Base-by-base conservation (phyloP, 2,797 vertebrate species). In the Paedocypris micromegethes region DNA sequence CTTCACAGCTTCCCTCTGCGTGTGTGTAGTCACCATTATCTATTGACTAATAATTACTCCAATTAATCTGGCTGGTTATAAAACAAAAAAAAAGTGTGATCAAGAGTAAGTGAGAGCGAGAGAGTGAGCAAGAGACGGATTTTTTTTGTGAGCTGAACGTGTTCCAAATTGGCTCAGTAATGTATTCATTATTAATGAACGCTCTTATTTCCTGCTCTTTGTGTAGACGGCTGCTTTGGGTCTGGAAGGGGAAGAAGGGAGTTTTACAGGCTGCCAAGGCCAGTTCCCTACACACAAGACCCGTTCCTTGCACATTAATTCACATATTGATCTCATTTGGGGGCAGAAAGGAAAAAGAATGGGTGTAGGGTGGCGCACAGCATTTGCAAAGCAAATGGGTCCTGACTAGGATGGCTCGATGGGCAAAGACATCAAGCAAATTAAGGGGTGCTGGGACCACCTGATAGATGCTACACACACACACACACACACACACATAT, bases 291-390 rank as follows among this genome's bases (percentile, higher is more conserved):
- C 77, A 68, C 77, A 80, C 80, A 78, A 23, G 70, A 77, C 75
- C 82, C 76, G 80, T 80, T 77, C 77, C 75, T 80, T 75, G 61
- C 66, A 80, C 81, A 84, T 86, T 83, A 81, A 86, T 87, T 86
- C 72, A 78, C 77, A 72, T 85, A 87, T 85, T 84, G 82, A 88
- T 86, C 70, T 79, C 66, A 78, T 78, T 79, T 63, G 53, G 72
- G 78, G 23, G 75, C 73, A 72, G 78, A 52, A 67, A 47, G 47
- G 56, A 58, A 63, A 68, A 74, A 77, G 78, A 66, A 52, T 59
- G 78, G 59, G 9, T 44, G 55, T 61, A 69, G 62, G 47, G 51
- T n/a, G 39, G 44, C 58, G 38, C 5, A 60, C 39, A 39, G 9
- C 44, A 48, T 48, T 62, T 58, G 49, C 58, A 54, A 41, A 46